Conservation (phyloP, 2,797 vertebrate genomes). For the Columba guinea region DNA sequence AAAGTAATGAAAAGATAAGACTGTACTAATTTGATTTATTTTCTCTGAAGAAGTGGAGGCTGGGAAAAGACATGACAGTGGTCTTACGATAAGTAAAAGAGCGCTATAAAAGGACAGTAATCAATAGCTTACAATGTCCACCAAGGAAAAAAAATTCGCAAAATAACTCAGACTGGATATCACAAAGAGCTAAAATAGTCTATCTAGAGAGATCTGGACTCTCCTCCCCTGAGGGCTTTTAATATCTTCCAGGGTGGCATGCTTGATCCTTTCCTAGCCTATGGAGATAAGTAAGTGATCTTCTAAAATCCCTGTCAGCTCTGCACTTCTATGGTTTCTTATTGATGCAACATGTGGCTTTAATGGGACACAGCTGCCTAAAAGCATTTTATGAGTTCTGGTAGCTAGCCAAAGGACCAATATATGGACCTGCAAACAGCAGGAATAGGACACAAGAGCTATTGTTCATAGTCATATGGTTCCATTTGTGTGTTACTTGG, state of each 20-base stretch:
- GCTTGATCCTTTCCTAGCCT: slow-evolving; percentile 8
- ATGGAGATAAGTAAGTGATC: background rate
- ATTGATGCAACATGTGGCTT: slow-evolving; percentile 59
- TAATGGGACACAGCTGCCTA: slow-evolving; percentile 63
- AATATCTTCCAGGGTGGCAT: slow-evolving; percentile 49
- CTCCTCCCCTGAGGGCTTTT: background rate
- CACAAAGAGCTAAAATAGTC: background rate
- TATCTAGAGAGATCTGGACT: slow-evolving; percentile 4
- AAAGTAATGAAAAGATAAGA: background rate
- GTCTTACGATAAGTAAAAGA: background rate
- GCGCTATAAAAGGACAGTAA: background rate
- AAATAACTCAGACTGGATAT: background rate
- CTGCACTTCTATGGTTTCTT: slow-evolving; percentile 5
- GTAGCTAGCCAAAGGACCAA: slow-evolving; percentile 38
- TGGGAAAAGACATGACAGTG: background rate
- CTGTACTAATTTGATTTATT: background rate
- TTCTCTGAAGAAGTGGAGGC: background rate
- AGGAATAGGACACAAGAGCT: slow-evolving; percentile 38
- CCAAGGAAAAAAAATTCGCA: background rate
- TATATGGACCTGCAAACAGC: slow-evolving; percentile 51
- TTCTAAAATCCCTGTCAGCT: slow-evolving; percentile 5
- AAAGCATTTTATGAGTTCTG: slow-evolving; percentile 58
- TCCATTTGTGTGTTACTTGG: slow-evolving; percentile 30
- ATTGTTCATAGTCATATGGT: slow-evolving; percentile 45
- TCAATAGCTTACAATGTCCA: background rate